Base-by-base conservation (phyloP, 1,140 invertebrate species). In the Drosophila tropicalis region DNA sequence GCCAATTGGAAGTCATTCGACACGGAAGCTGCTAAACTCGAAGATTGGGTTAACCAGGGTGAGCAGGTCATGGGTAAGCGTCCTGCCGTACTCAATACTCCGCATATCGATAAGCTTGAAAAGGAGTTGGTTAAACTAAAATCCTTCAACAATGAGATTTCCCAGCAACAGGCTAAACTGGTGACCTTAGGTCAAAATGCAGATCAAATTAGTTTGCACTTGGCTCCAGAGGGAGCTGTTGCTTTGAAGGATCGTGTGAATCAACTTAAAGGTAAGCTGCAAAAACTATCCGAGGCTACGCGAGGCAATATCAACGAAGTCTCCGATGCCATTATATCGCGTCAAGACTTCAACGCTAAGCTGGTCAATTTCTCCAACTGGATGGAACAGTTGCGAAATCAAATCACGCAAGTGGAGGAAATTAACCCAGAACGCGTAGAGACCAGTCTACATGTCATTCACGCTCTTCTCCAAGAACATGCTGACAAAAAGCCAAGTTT, bases 321-420 rank as follows among this genome's bases (percentile, higher is more conserved):
- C 0, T 97, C 96, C 5, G 96, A 97, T 90, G 94, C 96, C 19
- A 95, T 97, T 34, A 94, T 97, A 40, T 94, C 95, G 3, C 93
- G 95, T 76, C 96, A 98, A 93, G 97, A 98, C 90, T 97, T 98
- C 76, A 95, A 96, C 79, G 95, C 95, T 22, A 96, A 96, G 87
- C 93, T 98, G 55, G 94, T 95, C 10, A 95, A 96, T 72, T 97
- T 98, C 85, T 95, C 96, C 56, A 96, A 95, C 60, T 98, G 97
- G 97, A 95, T 98, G 92, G 95, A 96, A 51, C 94, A 95, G 62
- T 93, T 97, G 54, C 94, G 95, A 76, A 93, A 94, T 17, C 95
- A 96, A 79, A 94, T 97, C 17, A 94, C 95, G 47, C 95, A 96
- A 76, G 95, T 96, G 57, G 96, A 96, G 91, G 96, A 97, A 86